phyloP scores from a whole-genome alignment of 2,888 invertebrate genomes.

The Brassicogethes aeneus region DNA sequence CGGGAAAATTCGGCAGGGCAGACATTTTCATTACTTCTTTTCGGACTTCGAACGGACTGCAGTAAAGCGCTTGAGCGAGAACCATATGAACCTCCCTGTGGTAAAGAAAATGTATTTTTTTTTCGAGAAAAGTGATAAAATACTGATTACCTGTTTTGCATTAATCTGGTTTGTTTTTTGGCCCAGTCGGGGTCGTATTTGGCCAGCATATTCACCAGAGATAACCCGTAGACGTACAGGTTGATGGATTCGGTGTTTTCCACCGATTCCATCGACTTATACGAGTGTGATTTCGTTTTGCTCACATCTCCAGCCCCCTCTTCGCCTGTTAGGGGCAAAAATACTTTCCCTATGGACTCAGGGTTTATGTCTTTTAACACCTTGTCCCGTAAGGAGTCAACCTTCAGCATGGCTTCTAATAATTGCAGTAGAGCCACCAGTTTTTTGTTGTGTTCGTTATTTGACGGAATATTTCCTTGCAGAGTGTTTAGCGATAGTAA shows the following conservation, averaged over 20 bases:
- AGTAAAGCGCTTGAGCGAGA: conserved; percentile 44
- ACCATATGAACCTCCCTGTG: conserved; percentile 42
- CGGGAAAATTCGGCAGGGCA: conserved; percentile 25
- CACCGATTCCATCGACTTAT: conserved; percentile 22
- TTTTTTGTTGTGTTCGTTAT: conserved; percentile 32
- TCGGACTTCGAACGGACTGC: conserved; percentile 40
- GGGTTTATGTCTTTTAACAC: conserved; percentile 38
- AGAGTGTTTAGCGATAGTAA: conserved; percentile 35
- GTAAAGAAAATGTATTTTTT: conserved; percentile 8
- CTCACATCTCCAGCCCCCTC: too few relatives aligned
- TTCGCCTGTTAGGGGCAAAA: conserved; percentile 37
- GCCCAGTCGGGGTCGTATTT: conserved; percentile 41
- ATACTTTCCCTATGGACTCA: conserved; percentile 36
- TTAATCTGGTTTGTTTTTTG: conserved; percentile 36
- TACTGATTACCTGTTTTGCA: conserved; percentile 35
- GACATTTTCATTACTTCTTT: conserved; percentile 37
- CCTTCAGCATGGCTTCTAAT: conserved; percentile 36
- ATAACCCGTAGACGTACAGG: conserved; percentile 43
- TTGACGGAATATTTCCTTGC: conserved; percentile 5
- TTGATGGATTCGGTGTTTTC: conserved; percentile 36
- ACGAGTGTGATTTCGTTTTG: too few relatives aligned
- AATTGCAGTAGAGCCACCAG: conserved; percentile 44
- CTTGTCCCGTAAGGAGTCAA: conserved; percentile 22
- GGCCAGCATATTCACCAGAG: conserved; percentile 43
- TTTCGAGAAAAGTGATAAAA: conserved; percentile 2